These are phyloP conservation scores for Geopemphigus sp. DNA, from an alignment of 1,140 invertebrate genomes.

Conservation along the genomic window DNA sequence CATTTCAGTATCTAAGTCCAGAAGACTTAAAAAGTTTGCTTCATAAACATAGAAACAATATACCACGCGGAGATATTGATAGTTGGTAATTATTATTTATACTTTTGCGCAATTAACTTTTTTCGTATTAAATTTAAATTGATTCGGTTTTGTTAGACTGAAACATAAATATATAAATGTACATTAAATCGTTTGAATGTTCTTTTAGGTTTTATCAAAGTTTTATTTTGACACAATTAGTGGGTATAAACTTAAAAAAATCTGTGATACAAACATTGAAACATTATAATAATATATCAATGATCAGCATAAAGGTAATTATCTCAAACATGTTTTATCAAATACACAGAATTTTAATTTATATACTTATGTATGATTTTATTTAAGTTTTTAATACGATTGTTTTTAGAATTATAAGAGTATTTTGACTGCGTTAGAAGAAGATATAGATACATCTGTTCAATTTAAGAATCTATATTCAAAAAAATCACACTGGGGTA, in stretches of 20 bases:
- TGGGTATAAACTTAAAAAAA: background rate
- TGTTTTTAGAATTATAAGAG: conserved; percentile 18
- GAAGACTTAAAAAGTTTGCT: conserved; percentile 54
- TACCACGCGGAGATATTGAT: conserved; percentile 52
- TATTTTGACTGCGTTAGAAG: background rate
- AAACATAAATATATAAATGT: background rate
- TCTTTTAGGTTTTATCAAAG: conserved; percentile 45
- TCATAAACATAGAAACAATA: conserved; percentile 54
- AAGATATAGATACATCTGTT: background rate
- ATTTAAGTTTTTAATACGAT: background rate
- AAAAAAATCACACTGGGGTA: conserved; percentile 52
- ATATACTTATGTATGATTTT: background rate
- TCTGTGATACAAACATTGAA: conserved; percentile 1
- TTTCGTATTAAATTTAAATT: background rate
- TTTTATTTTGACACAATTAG: conserved; percentile 19
- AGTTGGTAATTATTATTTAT: conserved; percentile 38
- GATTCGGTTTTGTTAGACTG: background rate
- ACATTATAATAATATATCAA: conserved; percentile 27
- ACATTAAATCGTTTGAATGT: conserved; percentile 2
- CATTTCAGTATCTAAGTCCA: conserved; percentile 55
- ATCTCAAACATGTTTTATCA: background rate
- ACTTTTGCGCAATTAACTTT: background rate
- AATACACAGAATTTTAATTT: background rate
- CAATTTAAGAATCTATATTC: conserved; percentile 5
- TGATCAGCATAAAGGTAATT: background rate